Conservation (phyloP, 2,113 vertebrate species). For the Phocoena sinus region DNA sequence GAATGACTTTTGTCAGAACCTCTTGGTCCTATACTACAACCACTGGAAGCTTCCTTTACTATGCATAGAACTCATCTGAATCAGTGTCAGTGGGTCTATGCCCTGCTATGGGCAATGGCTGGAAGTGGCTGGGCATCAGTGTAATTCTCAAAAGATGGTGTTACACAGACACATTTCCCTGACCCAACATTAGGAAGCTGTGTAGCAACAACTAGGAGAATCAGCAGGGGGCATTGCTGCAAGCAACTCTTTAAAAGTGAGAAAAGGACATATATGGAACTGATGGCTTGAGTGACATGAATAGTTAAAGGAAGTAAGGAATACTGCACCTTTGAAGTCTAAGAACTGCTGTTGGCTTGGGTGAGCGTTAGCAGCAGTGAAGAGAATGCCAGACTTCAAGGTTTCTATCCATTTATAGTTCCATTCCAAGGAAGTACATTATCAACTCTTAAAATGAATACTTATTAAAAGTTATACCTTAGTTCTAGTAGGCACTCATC, state of each 20-base stretch:
- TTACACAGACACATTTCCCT: not conserved
- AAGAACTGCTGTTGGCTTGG: not conserved
- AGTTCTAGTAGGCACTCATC: not conserved
- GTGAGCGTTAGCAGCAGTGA: not conserved
- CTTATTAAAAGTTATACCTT: not conserved
- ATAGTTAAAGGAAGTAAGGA: not conserved
- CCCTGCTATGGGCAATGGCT: not conserved
- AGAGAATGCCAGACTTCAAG: not conserved
- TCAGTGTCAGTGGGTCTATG: not conserved
- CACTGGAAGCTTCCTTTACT: not conserved
- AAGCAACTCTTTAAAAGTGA: not conserved
- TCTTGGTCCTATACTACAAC: not conserved
- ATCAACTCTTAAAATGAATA: not conserved
- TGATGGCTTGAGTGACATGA: not conserved
- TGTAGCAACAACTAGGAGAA: not conserved
- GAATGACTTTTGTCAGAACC: not conserved
- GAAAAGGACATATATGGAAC: not conserved
- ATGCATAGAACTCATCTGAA: not conserved
- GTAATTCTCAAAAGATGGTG: not conserved
- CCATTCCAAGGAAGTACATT: not conserved
- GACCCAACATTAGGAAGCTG: not conserved
- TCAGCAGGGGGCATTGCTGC: not conserved
- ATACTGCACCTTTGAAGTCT: not conserved
- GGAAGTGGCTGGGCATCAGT: not conserved
- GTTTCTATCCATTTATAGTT: not conserved